These are phyloP conservation scores for Upupa epops DNA, from an alignment of 2,113 vertebrate species.

Conservation along the genomic window DNA sequence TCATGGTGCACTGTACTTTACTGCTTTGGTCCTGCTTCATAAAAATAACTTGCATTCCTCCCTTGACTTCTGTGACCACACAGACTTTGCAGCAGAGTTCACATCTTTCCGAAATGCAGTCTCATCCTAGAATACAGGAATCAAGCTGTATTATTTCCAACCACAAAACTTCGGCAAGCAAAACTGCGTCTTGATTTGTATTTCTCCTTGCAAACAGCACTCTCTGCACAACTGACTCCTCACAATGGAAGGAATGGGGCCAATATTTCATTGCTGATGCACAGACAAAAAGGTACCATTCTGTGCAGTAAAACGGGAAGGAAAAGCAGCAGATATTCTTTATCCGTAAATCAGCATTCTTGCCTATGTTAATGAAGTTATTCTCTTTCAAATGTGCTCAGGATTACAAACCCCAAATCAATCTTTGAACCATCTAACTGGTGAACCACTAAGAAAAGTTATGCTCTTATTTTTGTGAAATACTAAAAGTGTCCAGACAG, in stretches of 20 bases:
- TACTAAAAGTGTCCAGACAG: neutral
- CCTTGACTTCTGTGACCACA: neutral
- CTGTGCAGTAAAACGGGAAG: neutral
- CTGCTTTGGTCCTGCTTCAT: neutral
- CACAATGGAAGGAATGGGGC: neutral
- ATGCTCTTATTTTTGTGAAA: neutral
- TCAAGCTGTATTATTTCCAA: neutral
- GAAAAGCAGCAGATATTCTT: neutral
- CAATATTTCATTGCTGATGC: neutral
- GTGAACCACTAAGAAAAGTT: neutral
- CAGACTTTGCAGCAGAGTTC: neutral
- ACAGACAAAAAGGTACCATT: neutral
- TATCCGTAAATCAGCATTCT: neutral
- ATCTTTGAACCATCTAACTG: neutral
- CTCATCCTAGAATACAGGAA: neutral
- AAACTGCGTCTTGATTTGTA: neutral
- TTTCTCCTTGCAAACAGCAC: neutral
- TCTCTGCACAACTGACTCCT: neutral
- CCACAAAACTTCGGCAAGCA: neutral
- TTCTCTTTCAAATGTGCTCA: neutral
- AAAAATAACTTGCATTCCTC: no score
- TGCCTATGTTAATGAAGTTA: neutral
- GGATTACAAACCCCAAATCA: neutral
- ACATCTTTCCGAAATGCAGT: neutral
- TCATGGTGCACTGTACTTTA: neutral